Evolutionary conservation across 2,113 vertebrate species (phyloP), one percentile per base, ranked within the genome.

Genomic region (Hemichromis elongatus): DNA sequence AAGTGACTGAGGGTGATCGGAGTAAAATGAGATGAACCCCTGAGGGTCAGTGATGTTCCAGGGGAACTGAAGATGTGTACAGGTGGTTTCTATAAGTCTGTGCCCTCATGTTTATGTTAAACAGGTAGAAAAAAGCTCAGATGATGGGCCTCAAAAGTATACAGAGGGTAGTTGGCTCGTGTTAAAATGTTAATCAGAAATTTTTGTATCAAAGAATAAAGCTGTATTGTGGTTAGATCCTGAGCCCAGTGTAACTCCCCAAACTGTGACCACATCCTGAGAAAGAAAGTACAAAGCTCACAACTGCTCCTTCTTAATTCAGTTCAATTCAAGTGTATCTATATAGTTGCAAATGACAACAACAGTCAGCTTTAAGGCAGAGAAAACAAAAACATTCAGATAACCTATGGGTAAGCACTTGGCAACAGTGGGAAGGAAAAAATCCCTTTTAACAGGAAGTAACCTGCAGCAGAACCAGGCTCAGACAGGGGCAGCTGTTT

Each of bases 11-110:
- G 4, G 50, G 55, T 7, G 82, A 26, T 81, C 70, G 21, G 26
- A 86, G 81, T 37, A 52, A 57, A 55, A 21, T 54, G 56, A 52
- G 35, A n/a, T 66, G 75, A 70, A 56, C 54, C 52, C 9, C 1
- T 4, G 21, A 63, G 80, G 61, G 77, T 82, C 84, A 86, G 83
- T 86, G 87, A 83, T 59, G 35, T n/a, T 80, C 7, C 42, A 28
- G 24, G n/a, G 56, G 19, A 47, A 57, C 18, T 56, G n/a, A 81
- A 57, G 57, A 57, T 77, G 19, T 75, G 56, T 8, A 19, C 26
- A 30, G n/a, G 52, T 42, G 77, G n/a, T 21, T 90, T 19, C 28
- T 83, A n/a, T 56, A 7, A 21, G 24, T 30, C 5, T 42, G 26
- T 6, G 8, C 33, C 26, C 16, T 24, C 4, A 6, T 1, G 47